Evolutionary conservation across 2,113 vertebrate genomes (phyloP).

Genomic region (Brachyhypopomus occidentalis): DNA sequence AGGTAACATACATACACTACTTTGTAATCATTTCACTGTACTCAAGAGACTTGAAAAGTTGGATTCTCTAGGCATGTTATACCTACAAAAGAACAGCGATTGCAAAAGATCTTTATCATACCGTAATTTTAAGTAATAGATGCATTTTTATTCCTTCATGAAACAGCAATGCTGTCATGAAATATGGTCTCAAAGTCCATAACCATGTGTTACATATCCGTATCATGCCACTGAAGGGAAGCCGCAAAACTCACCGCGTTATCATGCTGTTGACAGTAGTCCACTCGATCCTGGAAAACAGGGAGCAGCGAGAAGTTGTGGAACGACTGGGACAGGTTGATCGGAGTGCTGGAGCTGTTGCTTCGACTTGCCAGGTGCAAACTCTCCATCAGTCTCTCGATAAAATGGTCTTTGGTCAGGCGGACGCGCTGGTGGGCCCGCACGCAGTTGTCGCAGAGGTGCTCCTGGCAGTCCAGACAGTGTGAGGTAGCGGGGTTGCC

Average conservation of each 20-base stretch:
- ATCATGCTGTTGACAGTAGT: slow-evolving; percentile 77
- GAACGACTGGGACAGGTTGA: slow-evolving; percentile 73
- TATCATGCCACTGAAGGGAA: too few relatives aligned
- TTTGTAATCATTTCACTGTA: too few relatives aligned
- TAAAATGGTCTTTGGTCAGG: slow-evolving; percentile 88
- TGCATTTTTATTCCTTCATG: too few relatives aligned
- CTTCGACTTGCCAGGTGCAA: slow-evolving; percentile 53
- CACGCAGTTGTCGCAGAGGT: slow-evolving; percentile 87
- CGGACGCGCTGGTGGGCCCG: slow-evolving; percentile 85
- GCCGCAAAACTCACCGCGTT: slow-evolving; percentile 68
- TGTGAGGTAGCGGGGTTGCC: slow-evolving; percentile 81
- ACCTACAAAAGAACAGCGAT: too few relatives aligned
- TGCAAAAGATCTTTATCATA: too few relatives aligned
- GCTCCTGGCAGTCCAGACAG: slow-evolving; percentile 85
- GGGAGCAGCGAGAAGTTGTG: slow-evolving; percentile 79
- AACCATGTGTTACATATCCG: too few relatives aligned
- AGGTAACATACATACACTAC: too few relatives aligned
- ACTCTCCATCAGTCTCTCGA: slow-evolving; percentile 76
- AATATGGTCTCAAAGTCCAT: too few relatives aligned
- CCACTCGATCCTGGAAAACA: slow-evolving; percentile 76
- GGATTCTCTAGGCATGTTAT: too few relatives aligned
- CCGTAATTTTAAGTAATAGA: too few relatives aligned
- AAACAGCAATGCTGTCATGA: too few relatives aligned
- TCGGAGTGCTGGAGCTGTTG: slow-evolving; percentile 43
- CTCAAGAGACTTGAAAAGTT: too few relatives aligned